Percentiles rank a stretch among this genome's conserved stretches.
Evolutionary conservation across 2,113 vertebrate genomes (phyloP).

Genomic region (Pitta sordida): DNA sequence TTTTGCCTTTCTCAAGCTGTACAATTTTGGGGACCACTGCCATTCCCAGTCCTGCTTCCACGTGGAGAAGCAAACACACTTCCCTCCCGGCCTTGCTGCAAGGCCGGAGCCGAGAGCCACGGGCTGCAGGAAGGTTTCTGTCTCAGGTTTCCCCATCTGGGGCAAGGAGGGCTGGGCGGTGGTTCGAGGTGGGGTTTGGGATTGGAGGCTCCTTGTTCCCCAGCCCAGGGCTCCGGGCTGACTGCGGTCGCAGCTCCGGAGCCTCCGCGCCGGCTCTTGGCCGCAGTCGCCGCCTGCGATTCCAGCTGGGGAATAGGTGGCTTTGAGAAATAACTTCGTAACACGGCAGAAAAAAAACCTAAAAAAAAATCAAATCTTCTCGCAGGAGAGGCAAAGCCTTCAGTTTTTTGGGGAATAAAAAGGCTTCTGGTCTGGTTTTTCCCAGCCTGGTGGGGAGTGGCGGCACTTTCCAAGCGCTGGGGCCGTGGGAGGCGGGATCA

Average conservation of each 20-base stretch:
- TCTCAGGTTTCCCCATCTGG: not conserved
- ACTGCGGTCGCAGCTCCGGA: not conserved
- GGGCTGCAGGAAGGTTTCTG: not conserved
- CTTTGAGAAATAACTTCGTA: not conserved
- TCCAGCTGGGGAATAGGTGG: not conserved
- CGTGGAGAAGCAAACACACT: not conserved
- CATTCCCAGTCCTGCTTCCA: not conserved
- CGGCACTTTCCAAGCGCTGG: not conserved
- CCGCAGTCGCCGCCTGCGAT: fast-evolving
- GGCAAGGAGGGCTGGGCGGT: not conserved
- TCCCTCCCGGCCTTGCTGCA: not conserved
- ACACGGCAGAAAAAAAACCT: not conserved
- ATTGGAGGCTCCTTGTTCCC: not conserved
- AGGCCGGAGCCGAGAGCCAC: not conserved
- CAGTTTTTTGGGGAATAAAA: not conserved
- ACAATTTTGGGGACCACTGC: not conserved
- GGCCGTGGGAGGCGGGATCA: not conserved
- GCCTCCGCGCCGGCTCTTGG: not conserved
- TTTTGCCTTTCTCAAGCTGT: not conserved
- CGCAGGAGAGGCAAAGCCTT: not conserved
- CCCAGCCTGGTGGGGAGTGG: not conserved
- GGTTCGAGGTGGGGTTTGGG: slow-evolving; percentile 1
- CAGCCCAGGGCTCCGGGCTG: not conserved
- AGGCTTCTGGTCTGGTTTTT: not conserved
- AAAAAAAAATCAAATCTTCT: not conserved